These are phyloP conservation scores for Beroe ovata DNA, from an alignment of 37 sponge, comb jelly and placozoan genomes.

Conservation along the genomic window DNA sequence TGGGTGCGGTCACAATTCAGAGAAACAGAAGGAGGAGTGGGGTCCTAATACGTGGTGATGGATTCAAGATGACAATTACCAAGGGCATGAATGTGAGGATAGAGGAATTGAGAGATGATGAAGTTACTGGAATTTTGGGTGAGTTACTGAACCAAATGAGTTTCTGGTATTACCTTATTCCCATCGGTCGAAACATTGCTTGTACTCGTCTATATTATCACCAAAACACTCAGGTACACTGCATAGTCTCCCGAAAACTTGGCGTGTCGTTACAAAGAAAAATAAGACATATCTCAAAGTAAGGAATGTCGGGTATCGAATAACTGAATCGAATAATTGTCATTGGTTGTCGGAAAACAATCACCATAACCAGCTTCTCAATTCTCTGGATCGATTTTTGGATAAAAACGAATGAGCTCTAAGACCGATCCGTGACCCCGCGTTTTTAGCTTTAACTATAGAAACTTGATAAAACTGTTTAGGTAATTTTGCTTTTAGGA, in stretches of 20 bases:
- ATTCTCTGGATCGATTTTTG: neutral
- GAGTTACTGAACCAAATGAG: neutral
- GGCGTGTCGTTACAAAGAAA: neutral
- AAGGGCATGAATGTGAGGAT: neutral
- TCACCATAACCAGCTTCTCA: neutral
- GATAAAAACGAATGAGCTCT: neutral
- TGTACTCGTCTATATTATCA: neutral
- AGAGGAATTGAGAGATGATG: neutral
- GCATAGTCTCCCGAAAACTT: neutral
- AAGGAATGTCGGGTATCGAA: neutral
- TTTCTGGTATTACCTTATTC: neutral
- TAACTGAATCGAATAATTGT: neutral
- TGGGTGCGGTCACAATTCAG: neutral
- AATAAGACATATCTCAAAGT: neutral
- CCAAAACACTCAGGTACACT: neutral
- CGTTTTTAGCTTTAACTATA: neutral
- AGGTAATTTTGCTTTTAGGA: too few relatives aligned
- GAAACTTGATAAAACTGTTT: too few relatives aligned
- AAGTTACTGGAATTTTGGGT: constrained; percentile 27
- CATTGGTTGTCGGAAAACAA: neutral
- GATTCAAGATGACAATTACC: neutral
- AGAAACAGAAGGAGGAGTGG: neutral
- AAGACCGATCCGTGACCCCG: neutral
- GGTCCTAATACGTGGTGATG: neutral
- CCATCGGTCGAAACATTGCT: neutral